Percentiles rank a stretch among this genome's conserved stretches.
These are phyloP conservation scores for Atta colombica DNA, from an alignment of 1,140 invertebrate genomes.

Conservation along the genomic window DNA sequence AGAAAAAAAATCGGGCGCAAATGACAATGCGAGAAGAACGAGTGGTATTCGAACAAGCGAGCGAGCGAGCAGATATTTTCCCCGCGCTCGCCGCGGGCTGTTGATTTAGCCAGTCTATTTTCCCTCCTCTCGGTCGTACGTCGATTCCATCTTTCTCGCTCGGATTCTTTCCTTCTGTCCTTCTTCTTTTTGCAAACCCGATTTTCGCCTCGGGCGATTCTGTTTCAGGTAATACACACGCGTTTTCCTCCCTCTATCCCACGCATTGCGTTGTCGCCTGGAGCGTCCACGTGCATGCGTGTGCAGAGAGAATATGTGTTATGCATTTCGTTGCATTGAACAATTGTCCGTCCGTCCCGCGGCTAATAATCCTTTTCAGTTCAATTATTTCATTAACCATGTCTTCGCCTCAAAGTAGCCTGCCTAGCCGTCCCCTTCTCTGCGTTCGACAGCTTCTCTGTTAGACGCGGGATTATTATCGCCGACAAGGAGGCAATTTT, in stretches of 20 bases:
- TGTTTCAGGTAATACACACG: conserved; percentile 62
- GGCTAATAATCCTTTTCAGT: conserved; percentile 38
- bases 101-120: conserved; percentile 59
- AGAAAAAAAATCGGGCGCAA: conserved; percentile 37
- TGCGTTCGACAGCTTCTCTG: conserved; percentile 33
- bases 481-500: conserved; percentile 23
- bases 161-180: conserved; percentile 26
- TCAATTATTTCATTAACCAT: conserved; percentile 59
- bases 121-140: conserved; percentile 21
- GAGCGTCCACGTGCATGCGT: conserved; percentile 29
- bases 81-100: conserved; percentile 46
- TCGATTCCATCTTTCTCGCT: conserved; percentile 25
- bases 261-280: neutral
- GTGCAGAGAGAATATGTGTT: conserved; percentile 36
- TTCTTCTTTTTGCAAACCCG: conserved; percentile 15
- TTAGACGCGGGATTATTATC: conserved; percentile 8
- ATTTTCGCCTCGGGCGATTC: conserved; percentile 37
- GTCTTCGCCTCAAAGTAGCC: conserved; percentile 53
- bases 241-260: neutral
- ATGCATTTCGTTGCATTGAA: conserved; percentile 56
- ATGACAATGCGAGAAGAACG: conserved; percentile 44
- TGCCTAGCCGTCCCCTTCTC: neutral
- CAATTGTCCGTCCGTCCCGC: conserved; percentile 1
- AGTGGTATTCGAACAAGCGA: conserved; percentile 5
- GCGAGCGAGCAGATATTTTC: conserved; percentile 39